phyloP scores from a whole-genome alignment of 2,797 vertebrate species.

The Ctenopoma kingsleyae region DNA sequence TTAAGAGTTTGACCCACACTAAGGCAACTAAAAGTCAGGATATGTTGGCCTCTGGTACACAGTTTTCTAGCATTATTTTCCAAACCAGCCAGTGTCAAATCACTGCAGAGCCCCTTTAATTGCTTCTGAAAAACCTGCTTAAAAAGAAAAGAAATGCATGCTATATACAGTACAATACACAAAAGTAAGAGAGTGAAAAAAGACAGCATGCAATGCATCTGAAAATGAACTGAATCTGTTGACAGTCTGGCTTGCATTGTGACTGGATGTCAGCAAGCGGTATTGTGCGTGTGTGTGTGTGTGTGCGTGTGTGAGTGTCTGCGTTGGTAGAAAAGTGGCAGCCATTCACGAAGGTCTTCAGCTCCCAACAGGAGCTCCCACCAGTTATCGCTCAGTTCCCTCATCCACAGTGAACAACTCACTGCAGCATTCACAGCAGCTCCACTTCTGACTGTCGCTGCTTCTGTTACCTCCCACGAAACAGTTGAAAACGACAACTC shows the following conservation, averaged over 20 bases:
- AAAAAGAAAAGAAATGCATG: not conserved
- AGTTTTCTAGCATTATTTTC: not conserved
- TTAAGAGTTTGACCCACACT: too few relatives aligned
- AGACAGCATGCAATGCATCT: not conserved
- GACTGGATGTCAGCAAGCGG: conserved; percentile 1
- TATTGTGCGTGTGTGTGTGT: not conserved
- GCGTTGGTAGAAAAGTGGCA: conserved; percentile 31
- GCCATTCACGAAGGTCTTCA: conserved; percentile 44
- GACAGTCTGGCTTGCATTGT: not conserved
- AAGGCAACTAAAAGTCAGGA: too few relatives aligned
- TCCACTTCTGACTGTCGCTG: conserved; percentile 25
- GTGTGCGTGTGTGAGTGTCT: not conserved
- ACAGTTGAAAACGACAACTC: conserved; percentile 53
- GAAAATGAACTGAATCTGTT: conserved; percentile 1
- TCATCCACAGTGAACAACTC: conserved; percentile 52
- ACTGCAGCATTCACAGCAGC: conserved; percentile 51
- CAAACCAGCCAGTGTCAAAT: not conserved
- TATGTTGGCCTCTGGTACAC: not conserved
- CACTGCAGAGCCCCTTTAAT: not conserved
- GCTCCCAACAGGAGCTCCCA: conserved; percentile 55
- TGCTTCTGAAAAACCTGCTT: not conserved
- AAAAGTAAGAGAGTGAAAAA: not conserved
- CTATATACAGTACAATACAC: not conserved
- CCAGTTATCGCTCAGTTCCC: conserved; percentile 45
- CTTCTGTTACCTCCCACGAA: conserved; percentile 41